Evolutionary conservation across 2,888 invertebrate genomes (phyloP).

Genomic region (Perizoma flavofasciatum): DNA sequence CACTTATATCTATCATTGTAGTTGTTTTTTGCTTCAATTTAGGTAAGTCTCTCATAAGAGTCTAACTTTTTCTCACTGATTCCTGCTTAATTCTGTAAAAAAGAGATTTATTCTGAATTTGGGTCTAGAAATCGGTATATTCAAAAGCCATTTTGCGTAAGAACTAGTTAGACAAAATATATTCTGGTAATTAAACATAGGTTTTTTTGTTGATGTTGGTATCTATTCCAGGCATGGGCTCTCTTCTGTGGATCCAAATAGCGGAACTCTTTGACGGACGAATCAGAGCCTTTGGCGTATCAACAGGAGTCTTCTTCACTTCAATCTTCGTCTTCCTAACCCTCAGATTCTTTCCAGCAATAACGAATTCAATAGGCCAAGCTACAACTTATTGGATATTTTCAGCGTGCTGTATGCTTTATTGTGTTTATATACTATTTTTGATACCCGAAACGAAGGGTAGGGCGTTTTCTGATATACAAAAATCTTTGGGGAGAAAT

Average conservation of each 20-base stretch:
- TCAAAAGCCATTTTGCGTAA: no score
- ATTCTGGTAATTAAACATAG: no score
- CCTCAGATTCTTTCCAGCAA: conserved; percentile 31
- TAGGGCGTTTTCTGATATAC: conserved; percentile 34
- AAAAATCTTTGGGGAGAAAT: conserved; percentile 16
- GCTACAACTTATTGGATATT: conserved; percentile 37
- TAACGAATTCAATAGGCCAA: conserved; percentile 28
- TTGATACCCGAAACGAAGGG: conserved; percentile 39
- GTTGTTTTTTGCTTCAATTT: conserved; percentile 20
- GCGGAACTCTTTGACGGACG: conserved; percentile 25
- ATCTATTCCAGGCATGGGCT: conserved; percentile 18
- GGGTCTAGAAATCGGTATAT: no score
- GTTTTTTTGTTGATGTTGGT: no score
- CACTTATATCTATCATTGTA: conserved; percentile 24
- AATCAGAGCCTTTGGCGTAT: conserved; percentile 30
- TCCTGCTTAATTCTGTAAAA: no score
- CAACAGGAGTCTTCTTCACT: neutral
- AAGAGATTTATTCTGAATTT: no score
- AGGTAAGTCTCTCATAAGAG: conserved; percentile 3
- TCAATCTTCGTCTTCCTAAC: conserved; percentile 28
- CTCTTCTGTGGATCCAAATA: conserved; percentile 13
- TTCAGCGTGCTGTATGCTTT: conserved; percentile 14
- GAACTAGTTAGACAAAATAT: no score
- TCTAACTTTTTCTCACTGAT: no score
- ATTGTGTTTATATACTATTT: conserved; percentile 15